Conservation (phyloP, 2,888 invertebrate genomes). For the Dione vanillae region DNA sequence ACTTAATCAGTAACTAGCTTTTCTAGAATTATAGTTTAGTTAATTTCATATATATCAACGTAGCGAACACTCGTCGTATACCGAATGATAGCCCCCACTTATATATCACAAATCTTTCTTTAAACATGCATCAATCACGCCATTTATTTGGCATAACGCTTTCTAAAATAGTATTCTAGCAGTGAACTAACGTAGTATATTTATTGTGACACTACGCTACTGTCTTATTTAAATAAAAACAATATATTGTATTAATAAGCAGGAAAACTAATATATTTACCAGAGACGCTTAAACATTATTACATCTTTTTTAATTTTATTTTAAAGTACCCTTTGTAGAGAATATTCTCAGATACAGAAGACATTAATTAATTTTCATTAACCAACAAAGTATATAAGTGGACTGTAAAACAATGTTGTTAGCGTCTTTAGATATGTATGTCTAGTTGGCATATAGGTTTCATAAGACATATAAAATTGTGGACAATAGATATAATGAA, state of each 20-base stretch:
- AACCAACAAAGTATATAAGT: no score
- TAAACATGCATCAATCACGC: conserved; percentile 1
- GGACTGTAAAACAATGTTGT: no score
- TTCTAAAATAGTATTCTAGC: conserved; percentile 20
- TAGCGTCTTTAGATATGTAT: no score
- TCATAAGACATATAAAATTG: neutral
- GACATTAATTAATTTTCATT: no score
- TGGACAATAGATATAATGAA: neutral
- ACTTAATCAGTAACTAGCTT: neutral
- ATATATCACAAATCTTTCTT: neutral
- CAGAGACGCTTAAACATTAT: no score
- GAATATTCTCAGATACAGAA: no score
- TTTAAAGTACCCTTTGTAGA: no score
- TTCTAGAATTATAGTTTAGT: neutral
- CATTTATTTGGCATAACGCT: conserved; percentile 18
- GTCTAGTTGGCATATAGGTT: no score
- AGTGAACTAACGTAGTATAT: conserved; percentile 12
- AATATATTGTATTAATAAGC: neutral
- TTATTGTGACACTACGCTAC: conserved; percentile 15
- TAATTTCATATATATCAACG: neutral
- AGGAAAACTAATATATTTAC: neutral
- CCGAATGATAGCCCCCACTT: neutral
- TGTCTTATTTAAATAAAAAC: conserved; percentile 3
- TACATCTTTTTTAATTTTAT: no score
- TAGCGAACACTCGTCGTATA: neutral